A percentile compares a stretch with the other conserved stretches of the same genome.
Conservation (phyloP, 1,140 invertebrate genomes). For the Triops longicaudatus region DNA sequence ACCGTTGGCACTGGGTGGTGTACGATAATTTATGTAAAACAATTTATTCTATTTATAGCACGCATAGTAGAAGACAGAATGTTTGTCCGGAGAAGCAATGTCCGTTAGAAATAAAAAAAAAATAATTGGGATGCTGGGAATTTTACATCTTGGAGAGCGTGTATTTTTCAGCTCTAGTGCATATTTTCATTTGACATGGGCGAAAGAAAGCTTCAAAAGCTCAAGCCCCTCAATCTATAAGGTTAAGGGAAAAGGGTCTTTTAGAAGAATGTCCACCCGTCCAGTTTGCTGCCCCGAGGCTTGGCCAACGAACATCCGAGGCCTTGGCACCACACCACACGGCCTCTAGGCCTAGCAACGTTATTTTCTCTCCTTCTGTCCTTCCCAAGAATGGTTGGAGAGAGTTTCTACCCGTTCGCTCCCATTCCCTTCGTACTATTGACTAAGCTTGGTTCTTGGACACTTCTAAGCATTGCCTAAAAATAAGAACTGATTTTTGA, state of each 20-base stretch:
- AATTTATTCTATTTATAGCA: too few species aligned
- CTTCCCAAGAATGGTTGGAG: background rate
- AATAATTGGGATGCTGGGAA: too few species aligned
- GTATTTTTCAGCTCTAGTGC: background rate
- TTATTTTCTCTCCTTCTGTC: background rate
- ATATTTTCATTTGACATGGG: background rate
- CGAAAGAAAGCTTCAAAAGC: constrained; percentile 1
- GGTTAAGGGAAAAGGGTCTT: background rate
- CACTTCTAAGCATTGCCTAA: too few species aligned
- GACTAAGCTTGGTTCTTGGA: background rate
- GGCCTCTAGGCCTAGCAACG: constrained; percentile 5
- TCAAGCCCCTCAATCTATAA: constrained; percentile 10
- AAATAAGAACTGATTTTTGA: too few species aligned
- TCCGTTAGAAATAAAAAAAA: too few species aligned
- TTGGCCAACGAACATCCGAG: constrained; percentile 7
- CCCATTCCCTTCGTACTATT: background rate
- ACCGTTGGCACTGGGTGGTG: too few species aligned
- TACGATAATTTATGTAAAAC: too few species aligned
- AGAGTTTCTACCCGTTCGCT: background rate
- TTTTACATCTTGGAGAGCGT: background rate
- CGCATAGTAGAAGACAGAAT: too few species aligned
- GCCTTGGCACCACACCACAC: background rate
- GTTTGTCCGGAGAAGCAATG: too few species aligned
- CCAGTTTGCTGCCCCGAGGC: background rate
- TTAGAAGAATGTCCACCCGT: background rate